Evolutionary conservation across 2,113 vertebrate genomes (phyloP).

Genomic region (Neopipo cinnamomea): DNA sequence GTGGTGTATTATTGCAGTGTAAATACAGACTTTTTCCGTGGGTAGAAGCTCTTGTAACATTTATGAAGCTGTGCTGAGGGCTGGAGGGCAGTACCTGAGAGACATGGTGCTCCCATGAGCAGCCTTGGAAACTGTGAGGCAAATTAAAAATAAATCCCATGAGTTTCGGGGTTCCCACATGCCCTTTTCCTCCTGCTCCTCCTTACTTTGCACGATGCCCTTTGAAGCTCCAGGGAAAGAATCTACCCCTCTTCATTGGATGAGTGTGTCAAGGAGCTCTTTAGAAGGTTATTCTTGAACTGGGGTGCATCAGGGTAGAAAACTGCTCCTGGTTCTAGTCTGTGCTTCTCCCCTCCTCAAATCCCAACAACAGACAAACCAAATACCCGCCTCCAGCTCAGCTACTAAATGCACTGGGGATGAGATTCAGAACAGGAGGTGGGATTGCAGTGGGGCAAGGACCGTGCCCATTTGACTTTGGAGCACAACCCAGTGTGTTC

Average conservation of each 20-base stretch:
- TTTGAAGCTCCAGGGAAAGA: not conserved
- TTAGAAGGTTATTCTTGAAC: not conserved
- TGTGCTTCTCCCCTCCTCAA: not conserved
- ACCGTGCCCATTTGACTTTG: rapidly evolving
- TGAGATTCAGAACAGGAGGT: not conserved
- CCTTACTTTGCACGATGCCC: not conserved
- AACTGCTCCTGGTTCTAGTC: not conserved
- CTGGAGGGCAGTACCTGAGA: not conserved
- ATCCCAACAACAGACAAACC: not conserved
- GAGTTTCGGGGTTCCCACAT: not conserved
- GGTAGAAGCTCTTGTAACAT: not conserved
- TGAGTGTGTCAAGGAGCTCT: not conserved
- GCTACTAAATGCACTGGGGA: not conserved
- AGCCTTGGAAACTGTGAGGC: not conserved
- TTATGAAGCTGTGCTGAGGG: not conserved
- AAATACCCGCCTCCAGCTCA: not conserved
- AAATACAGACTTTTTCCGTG: slow-evolving; percentile 45
- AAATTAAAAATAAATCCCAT: not conserved
- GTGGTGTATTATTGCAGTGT: slow-evolving; percentile 26
- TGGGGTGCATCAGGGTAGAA: not conserved
- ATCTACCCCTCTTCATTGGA: not conserved
- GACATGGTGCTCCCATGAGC: not conserved
- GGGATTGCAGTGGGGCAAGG: not conserved
- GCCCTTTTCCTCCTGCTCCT: not conserved
- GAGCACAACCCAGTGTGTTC: not conserved